Evolutionary conservation across 2,797 vertebrate species (phyloP).

Genomic region (Gadopsis bispinosus): DNA sequence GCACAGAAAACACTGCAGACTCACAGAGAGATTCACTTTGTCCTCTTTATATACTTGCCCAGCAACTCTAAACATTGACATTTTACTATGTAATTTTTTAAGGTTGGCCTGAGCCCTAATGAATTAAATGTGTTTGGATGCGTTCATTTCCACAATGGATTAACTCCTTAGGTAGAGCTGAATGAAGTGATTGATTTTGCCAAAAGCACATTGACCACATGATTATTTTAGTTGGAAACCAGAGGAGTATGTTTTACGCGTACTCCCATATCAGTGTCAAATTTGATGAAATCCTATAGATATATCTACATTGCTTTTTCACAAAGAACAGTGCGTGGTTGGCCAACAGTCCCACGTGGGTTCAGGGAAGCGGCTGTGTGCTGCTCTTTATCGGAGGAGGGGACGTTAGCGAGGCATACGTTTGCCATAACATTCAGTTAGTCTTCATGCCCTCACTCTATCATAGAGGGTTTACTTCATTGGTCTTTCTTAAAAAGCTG

Average conservation of each 20-base stretch:
- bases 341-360: too few relatives aligned
- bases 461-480: not conserved
- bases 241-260: not conserved
- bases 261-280: not conserved
- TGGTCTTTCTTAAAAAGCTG: not conserved
- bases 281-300: not conserved
- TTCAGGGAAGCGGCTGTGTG: too few relatives aligned
- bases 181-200: slow-evolving; percentile 1
- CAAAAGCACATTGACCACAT: not conserved
- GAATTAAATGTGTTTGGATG: not conserved
- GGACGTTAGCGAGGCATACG: too few relatives aligned
- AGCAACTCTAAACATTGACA: not conserved
- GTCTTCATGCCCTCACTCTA: too few relatives aligned
- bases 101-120: not conserved
- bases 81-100: not conserved
- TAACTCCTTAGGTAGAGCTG: not conserved
- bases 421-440: too few relatives aligned
- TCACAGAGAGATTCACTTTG: not conserved
- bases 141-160: not conserved
- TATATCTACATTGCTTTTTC: not conserved
- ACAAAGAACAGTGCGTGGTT: not conserved
- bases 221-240: not conserved
- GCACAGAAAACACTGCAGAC: not conserved
- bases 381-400: too few relatives aligned
- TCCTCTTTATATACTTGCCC: not conserved